Evolutionary conservation across 2,888 invertebrate species (phyloP).

Genomic region (Falcaria lacertinaria): DNA sequence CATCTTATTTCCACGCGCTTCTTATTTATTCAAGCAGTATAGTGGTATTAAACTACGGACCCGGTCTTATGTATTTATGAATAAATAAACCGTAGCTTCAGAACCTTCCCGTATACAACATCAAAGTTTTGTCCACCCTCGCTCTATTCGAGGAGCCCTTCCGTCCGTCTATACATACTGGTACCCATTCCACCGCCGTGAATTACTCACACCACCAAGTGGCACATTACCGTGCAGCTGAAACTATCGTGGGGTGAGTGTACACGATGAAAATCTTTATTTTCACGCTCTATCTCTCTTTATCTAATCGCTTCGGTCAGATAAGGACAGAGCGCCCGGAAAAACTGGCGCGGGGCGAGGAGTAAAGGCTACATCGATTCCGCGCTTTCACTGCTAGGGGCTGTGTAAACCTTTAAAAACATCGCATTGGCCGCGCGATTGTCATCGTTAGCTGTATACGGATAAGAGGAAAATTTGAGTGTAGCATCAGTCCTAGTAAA

Average conservation of each 20-base stretch:
- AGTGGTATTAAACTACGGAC: constrained; percentile 10
- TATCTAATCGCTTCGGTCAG: constrained; percentile 77
- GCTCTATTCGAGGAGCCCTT: constrained; percentile 62
- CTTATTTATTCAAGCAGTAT: not conserved
- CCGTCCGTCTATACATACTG: constrained; percentile 42
- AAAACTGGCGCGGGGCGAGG: constrained; percentile 77
- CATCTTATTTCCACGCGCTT: not conserved
- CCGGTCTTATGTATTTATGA: constrained; percentile 28
- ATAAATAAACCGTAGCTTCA: constrained; percentile 45
- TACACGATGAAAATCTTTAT: constrained; percentile 81
- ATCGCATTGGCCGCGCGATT: constrained; percentile 71
- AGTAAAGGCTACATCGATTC: constrained; percentile 80
- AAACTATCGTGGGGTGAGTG: constrained; percentile 70
- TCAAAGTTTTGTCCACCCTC: constrained; percentile 64
- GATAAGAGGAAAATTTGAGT: constrained; percentile 66
- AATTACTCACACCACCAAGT: constrained; percentile 53
- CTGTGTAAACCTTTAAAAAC: constrained; percentile 80
- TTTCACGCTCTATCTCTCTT: constrained; percentile 80
- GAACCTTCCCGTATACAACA: constrained; percentile 38
- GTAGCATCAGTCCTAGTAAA: constrained; percentile 60
- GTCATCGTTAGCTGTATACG: constrained; percentile 69
- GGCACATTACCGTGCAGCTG: constrained; percentile 56
- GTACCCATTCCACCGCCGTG: constrained; percentile 49
- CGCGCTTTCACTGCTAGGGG: constrained; percentile 80
- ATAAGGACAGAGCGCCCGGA: constrained; percentile 79